Conservation (phyloP, 2,113 vertebrate species). For the Psittacus erithacus region DNA sequence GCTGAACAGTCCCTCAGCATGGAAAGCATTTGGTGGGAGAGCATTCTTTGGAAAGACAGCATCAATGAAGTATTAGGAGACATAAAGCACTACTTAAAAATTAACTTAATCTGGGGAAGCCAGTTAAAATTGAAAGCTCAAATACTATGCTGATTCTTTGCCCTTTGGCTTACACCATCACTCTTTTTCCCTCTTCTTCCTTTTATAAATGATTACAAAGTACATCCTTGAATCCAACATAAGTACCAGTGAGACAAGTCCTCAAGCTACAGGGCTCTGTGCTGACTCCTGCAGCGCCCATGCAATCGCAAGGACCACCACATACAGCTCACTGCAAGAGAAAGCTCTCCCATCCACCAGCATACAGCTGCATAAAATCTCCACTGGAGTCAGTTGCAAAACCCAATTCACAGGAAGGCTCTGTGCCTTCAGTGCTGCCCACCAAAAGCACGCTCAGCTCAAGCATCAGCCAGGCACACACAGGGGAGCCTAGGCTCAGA, state of each 20-base stretch:
- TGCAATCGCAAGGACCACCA: background rate
- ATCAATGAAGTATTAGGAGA: background rate
- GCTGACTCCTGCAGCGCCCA: background rate
- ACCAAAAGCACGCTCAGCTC: background rate
- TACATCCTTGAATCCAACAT: background rate
- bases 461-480: background rate
- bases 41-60: background rate
- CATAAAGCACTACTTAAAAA: background rate
- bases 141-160: background rate
- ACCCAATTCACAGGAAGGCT: rapidly evolving
- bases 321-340: background rate
- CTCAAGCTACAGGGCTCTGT: background rate
- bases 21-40: background rate
- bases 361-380: rapidly evolving
- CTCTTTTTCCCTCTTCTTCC: background rate
- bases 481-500: background rate
- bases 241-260: background rate
- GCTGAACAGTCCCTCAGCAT: background rate
- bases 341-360: background rate
- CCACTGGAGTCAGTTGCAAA: background rate
- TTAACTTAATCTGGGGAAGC: background rate
- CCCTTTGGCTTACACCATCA: background rate
- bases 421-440: background rate
- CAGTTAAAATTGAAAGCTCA: background rate
- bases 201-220: background rate